These are phyloP conservation scores for Channallabes apus DNA, from an alignment of 2,797 vertebrate species.

Conservation along the genomic window DNA sequence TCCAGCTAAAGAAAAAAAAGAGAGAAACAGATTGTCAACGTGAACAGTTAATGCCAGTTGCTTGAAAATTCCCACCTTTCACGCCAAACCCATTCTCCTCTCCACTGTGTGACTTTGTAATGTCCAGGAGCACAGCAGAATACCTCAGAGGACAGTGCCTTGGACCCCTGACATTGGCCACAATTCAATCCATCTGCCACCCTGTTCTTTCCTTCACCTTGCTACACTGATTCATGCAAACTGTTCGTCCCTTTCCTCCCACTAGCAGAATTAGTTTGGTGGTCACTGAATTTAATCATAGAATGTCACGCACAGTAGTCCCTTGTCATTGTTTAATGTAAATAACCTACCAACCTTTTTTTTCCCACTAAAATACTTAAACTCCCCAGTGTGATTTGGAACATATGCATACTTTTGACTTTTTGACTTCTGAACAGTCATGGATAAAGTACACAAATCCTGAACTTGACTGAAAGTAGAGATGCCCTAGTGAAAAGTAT, in stretches of 20 bases:
- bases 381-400: conserved; percentile 42
- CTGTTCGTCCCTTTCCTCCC: conserved; percentile 41
- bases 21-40: not conserved
- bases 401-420: conserved; percentile 46
- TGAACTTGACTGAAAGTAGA: no score
- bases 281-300: conserved; percentile 59
- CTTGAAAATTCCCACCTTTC: conserved; percentile 28
- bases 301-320: conserved; percentile 42
- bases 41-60: conserved; percentile 11
- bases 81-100: conserved; percentile 32
- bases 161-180: conserved; percentile 54
- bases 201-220: conserved; percentile 53
- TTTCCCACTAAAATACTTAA: conserved; percentile 24
- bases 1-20: not conserved
- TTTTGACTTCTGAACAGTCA: conserved; percentile 36
- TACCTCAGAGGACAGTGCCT: conserved; percentile 53
- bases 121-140: conserved; percentile 48
- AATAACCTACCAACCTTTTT: conserved; percentile 45
- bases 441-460: no score
- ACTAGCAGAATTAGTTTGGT: conserved; percentile 49
- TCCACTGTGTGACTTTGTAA: conserved; percentile 46
- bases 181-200: conserved; percentile 57
- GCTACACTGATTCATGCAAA: conserved; percentile 53
- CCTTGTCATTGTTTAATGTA: conserved; percentile 54
- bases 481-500: no score